Evolutionary conservation across 2,113 vertebrate genomes (phyloP).

Genomic region (Catagonus wagneri): DNA sequence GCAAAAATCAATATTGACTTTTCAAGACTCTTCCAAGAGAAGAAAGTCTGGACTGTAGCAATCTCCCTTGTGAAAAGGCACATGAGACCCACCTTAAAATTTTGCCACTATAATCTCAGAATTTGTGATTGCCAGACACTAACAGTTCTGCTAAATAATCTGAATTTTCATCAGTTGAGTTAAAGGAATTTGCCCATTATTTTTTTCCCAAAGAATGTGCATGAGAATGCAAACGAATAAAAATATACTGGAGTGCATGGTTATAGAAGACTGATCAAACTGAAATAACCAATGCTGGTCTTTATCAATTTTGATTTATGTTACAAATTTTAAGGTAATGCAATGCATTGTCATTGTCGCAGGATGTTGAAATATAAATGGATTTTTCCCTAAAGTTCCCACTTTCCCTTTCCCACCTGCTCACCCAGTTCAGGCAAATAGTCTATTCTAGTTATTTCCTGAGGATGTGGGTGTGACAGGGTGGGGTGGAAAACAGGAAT

Average conservation of each 20-base stretch:
- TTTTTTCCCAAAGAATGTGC: background rate
- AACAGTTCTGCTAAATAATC: background rate
- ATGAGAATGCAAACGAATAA: background rate
- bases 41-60: background rate
- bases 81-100: background rate
- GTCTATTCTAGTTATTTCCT: constrained; percentile 74
- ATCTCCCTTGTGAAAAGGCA: constrained; percentile 8
- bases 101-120: background rate
- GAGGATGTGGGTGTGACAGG: constrained; percentile 53
- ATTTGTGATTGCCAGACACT: background rate
- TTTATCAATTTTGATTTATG: background rate
- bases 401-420: constrained; percentile 45
- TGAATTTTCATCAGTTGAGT: constrained; percentile 39
- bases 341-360: background rate
- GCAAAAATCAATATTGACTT: constrained; percentile 47
- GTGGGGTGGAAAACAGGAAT: constrained; percentile 38
- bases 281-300: background rate
- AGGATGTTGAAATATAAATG: background rate
- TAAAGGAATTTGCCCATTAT: background rate
- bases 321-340: background rate
- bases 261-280: background rate
- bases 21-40: background rate
- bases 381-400: constrained; percentile 54
- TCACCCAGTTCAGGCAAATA: constrained; percentile 29
- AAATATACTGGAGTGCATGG: background rate